Evolutionary conservation across 2,797 vertebrate genomes (phyloP).

Genomic region (Pseudomugil tenellus): DNA sequence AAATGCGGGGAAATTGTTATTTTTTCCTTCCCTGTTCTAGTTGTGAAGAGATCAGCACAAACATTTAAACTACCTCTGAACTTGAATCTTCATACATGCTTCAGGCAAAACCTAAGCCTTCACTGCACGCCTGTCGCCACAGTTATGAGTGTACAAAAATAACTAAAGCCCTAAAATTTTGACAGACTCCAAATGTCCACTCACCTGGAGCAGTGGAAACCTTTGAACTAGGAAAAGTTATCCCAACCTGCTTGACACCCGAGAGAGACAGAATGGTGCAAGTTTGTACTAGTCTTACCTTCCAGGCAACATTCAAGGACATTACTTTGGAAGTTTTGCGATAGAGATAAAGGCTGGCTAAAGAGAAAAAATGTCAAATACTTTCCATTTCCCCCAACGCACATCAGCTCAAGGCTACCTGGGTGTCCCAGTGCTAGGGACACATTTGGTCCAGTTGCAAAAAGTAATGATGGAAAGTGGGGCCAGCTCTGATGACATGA

Average conservation of each 20-base stretch:
- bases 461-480: constrained; percentile 34
- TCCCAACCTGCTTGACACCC: constrained; percentile 33
- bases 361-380: constrained; percentile 3
- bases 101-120: constrained; percentile 13
- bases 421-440: neutral
- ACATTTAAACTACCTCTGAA: constrained; percentile 1
- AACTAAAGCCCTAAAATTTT: constrained; percentile 37
- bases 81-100: constrained; percentile 8
- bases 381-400: neutral
- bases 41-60: constrained; percentile 10
- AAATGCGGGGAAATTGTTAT: no score
- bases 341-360: constrained; percentile 22
- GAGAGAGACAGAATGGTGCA: constrained; percentile 33
- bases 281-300: constrained; percentile 63
- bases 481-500: constrained; percentile 31
- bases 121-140: constrained; percentile 35
- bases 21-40: no score
- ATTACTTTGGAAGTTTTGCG: constrained; percentile 32
- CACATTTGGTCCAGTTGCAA: constrained; percentile 10
- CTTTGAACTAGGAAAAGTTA: constrained; percentile 35
- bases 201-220: constrained; percentile 49
- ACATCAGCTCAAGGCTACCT: constrained; percentile 7
- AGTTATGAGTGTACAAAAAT: constrained; percentile 21
- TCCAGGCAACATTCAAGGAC: constrained; percentile 33
- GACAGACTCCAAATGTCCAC: constrained; percentile 36